Evolutionary conservation across 35 echinoderm and acorn worm genomes (phyloP), one percentile per base, ranked within the genome.

Genomic region (Strongylocentrotus purpuratus): DNA sequence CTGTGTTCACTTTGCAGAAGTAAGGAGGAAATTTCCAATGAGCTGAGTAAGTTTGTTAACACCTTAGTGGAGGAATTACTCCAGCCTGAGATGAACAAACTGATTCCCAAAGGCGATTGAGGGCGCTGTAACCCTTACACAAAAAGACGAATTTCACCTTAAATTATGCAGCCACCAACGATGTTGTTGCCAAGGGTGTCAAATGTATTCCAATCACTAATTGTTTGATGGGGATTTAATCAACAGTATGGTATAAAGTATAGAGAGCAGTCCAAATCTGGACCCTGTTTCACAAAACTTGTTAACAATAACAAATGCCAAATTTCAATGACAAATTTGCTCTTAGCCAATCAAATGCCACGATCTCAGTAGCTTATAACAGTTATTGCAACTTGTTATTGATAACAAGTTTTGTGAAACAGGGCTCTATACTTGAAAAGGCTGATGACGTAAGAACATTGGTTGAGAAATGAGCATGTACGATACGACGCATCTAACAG

Each of bases 11-110:
- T 92, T 94, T 95, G 32, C 92, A 98, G 97, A 85, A 94, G 94
- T 85, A 95, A 95, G 89, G 91, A 95, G 14, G 86, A 78, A 6
- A 88, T 96, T 45, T 33, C 94, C 33, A 18, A 28, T 17, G 96
- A 98, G 86, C 94, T 96, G 31, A 85, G 91, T 28, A 46, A 55
- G 45, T 95, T 98, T 86, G 87, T 98, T 45, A 70, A 94, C 2
- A 33, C 31, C 32, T 94, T 98, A 55, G 95, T 98, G 13, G 90
- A 98, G 14, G 91, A 95, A 33, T 87, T 96, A 45, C 92, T 96
- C 22, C 96, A 98, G 78, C 97, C 97, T 0, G 97, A 98, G 32
- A 31, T 61, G 33, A 98, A 98, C 86, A 94, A 95, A 28, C 93
- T 98, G 6, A 94, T 98, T 22, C 95, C 95, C 20, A 96, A 96